Evolutionary conservation across 2,888 invertebrate genomes (phyloP), one percentile per base, ranked within the genome.

Genomic region (Pemphredon lugubris): DNA sequence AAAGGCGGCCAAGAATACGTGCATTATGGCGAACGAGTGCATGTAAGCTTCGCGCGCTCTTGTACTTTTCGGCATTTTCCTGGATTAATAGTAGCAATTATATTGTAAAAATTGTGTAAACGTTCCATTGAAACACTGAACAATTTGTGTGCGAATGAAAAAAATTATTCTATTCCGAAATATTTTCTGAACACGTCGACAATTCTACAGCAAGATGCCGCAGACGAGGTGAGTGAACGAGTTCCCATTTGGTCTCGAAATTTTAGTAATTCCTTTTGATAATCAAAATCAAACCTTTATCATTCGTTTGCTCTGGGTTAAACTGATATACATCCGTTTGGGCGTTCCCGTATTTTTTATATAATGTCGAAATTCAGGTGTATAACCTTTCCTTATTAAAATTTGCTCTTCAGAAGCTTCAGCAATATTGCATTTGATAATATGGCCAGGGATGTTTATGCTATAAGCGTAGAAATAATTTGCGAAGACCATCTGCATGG

Each of bases 11-110:
- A 63, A 74, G 77, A 59, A 44, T 61, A 77, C 74, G 79, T 79
- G 83, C 86, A 85, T 87, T 86, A 87, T 87, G 87, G 87, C 87
- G 87, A 87, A 84, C 79, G 77, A 74, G 68, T 80, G 84, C 79
- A 60, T 66, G 79, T 83, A 75, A 84, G 78, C 74, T 79, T 70
- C 75, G 75, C 81, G 83, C 80, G 81, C 83, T 80, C 77, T 64
- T 70, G 55, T 69, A 65, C 69, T 73, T 81, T 79, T 78, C 63
- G 39, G 26, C 53, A 23, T 72, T 72, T 82, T 73, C 61, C 50
- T 61, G 30, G 30, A 14, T 5, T 69, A 66, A 75, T 72, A 39
- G 3, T 16, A 1, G n/a, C 13, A 5, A 18, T 42, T 26, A 45
- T 40, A 21, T 16, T 30, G 23, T 13, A 13, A 39, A 54, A 73